Evolutionary conservation across 2,888 invertebrate species (phyloP).

Genomic region (Seira ritae): DNA sequence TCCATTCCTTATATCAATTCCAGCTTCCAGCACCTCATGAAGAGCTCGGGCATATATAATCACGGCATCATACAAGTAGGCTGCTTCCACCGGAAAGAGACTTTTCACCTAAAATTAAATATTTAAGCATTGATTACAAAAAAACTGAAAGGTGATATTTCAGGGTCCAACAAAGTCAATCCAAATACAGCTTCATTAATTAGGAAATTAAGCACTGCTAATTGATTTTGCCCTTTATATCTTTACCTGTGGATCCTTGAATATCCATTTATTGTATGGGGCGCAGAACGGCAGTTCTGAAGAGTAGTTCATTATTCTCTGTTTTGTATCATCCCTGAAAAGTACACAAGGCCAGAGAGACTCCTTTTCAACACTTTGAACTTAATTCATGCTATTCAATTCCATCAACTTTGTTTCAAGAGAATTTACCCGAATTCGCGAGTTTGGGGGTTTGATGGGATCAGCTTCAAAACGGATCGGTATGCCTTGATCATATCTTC

Average conservation of each 20-base stretch:
- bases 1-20: conserved; percentile 85
- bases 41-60: conserved; percentile 90
- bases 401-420: too few relatives aligned
- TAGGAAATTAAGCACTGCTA: too few relatives aligned
- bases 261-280: conserved; percentile 85
- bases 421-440: conserved; percentile 83
- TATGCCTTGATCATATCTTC: conserved; percentile 78
- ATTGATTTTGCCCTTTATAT: conserved; percentile 19
- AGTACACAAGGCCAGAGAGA: too few relatives aligned
- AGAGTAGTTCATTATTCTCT: conserved; percentile 83
- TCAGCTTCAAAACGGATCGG: conserved; percentile 87
- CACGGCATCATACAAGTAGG: conserved; percentile 91
- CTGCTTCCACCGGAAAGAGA: conserved; percentile 85
- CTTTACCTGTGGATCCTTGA: conserved; percentile 83
- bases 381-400: too few relatives aligned
- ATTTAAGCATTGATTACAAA: background rate
- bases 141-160: too few relatives aligned
- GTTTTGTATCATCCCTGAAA: conserved; percentile 81
- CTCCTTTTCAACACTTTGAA: too few relatives aligned
- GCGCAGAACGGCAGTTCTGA: conserved; percentile 86
- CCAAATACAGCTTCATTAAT: too few relatives aligned
- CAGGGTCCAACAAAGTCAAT: too few relatives aligned
- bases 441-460: conserved; percentile 86
- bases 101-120: conserved; percentile 1
- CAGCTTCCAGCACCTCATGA: conserved; percentile 83